Evolutionary conservation across 2,797 vertebrate species (phyloP), one percentile per base, ranked within the genome.

Genomic region (Danio albolineatus): DNA sequence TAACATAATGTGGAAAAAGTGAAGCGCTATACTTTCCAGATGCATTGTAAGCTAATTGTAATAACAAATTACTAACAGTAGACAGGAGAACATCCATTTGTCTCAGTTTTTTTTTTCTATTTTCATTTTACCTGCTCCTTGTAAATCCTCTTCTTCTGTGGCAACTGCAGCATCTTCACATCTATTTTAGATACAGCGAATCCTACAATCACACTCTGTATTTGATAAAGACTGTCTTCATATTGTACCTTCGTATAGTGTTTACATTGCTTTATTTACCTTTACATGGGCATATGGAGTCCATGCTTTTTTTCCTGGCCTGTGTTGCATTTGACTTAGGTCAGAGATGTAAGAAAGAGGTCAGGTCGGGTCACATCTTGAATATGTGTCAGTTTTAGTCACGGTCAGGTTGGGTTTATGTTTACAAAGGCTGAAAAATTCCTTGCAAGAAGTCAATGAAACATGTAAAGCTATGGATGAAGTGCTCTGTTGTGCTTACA

Each of bases 1-100:
- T n/a, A n/a, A n/a, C n/a, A n/a, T n/a, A n/a, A n/a, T n/a, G n/a
- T n/a, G n/a, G n/a, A n/a, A n/a, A n/a, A n/a, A n/a, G n/a, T n/a
- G n/a, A n/a, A n/a, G n/a, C n/a, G n/a, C n/a, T n/a, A n/a, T n/a
- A n/a, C n/a, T n/a, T n/a, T n/a, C n/a, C n/a, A n/a, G n/a, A n/a
- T n/a, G n/a, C n/a, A n/a, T n/a, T n/a, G n/a, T n/a, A n/a, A n/a
- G n/a, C n/a, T n/a, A 39, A 67, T 64, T 46, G 51, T 43, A 19
- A 7, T 76, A 41, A 64, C 17, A 60, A 60, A 73, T 12, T 60
- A 10, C 62, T 41, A 49, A 53, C 7, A 12, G 62, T 75, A 53
- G 60, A 53, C 36, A 64, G 59, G 60, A 64, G 21, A 74, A 36
- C 28, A 14, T 74, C 57, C 44, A 74, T 38, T 74, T 74, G 57